Evolutionary conservation across 2,113 vertebrate genomes (phyloP), one percentile per base, ranked within the genome.

Genomic region (Castor canadensis): DNA sequence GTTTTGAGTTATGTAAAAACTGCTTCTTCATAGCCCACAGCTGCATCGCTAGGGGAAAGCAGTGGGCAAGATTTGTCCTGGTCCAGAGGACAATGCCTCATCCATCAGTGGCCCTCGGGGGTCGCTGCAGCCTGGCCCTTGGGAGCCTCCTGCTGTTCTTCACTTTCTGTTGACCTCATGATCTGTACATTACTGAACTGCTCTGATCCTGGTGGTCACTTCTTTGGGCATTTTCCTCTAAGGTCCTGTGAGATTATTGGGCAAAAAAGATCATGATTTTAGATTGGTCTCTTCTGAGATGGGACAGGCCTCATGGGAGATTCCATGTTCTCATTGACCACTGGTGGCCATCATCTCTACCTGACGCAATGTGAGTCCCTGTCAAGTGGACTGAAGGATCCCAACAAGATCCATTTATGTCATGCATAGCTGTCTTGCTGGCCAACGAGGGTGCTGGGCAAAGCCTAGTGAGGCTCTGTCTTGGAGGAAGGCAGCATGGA

Each of bases 311-410:
- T n/a, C 30, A 45, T 30, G 9, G 24, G 45, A 62, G 84, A 38
- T 19, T 28, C 32, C 9, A 15, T 2, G 0, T n/a, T 16, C 9
- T 1, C 24, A n/a, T 16, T 22, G 9, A 9, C 19, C 24, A 11
- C n/a, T 20, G 49, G n/a, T 3, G 79, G 13, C 26, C 16, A 0
- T 1, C 2, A 16, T 8, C 20, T 0, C 38, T 30, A 8, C n/a
- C 13, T 4, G 0, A 0, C 0, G 1, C 7, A 11, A 7, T 7
- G 2, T 45, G 26, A 11, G 66, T 32, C 62, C 54, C 40, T 32
- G 2, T 1, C 5, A 12, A 7, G 20, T 45, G 15, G 7, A 13
- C 28, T 40, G 22, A 22, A 26, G 24, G 32, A 6, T 13, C 15
- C 20, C 12, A 35, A 10, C 2, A 13, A 30, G n/a, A 11, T 20